These are phyloP conservation scores for Lepidocyrtoides sp. DNA, from an alignment of 2,888 invertebrate genomes.

Conservation along the genomic window DNA sequence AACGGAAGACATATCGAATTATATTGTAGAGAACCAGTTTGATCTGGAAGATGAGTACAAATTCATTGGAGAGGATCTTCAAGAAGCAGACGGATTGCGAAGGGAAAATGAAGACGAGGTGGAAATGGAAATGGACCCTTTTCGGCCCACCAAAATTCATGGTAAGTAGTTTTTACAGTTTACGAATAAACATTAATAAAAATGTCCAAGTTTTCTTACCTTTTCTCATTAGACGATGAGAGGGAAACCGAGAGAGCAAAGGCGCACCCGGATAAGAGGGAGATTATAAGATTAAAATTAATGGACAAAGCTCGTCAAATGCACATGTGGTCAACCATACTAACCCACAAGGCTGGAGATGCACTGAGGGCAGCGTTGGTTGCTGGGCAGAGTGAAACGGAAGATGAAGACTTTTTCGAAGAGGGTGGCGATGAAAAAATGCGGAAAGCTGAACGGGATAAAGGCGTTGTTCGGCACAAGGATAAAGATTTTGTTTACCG, in stretches of 20 bases:
- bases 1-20: slow-evolving; percentile 14
- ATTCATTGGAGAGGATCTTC: slow-evolving; percentile 52
- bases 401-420: slow-evolving; percentile 74
- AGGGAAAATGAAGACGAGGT: background rate
- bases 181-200: too few species aligned
- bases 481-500: slow-evolving; percentile 76
- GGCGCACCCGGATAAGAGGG: background rate
- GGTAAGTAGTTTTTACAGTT: background rate
- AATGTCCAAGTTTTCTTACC: too few species aligned
- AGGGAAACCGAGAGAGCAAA: background rate
- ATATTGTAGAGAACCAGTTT: slow-evolving; percentile 18
- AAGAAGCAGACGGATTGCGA: slow-evolving; percentile 23
- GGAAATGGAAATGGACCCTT: slow-evolving; percentile 54
- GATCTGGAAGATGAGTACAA: slow-evolving; percentile 62
- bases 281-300: background rate
- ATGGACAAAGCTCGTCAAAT: background rate
- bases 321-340: slow-evolving; percentile 67
- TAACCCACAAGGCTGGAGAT: slow-evolving; percentile 74
- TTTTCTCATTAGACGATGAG: background rate
- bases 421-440: slow-evolving; percentile 42
- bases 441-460: slow-evolving; percentile 36
- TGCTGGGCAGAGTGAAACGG: slow-evolving; percentile 72
- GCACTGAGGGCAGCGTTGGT: slow-evolving; percentile 72
- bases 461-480: slow-evolving; percentile 49
- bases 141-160: slow-evolving; percentile 12